Evolutionary conservation across 30 jellyfish, hydroid and myxozoan genomes (phyloP), one percentile per base, ranked within the genome.

Genomic region (Aurelia coerulea): DNA sequence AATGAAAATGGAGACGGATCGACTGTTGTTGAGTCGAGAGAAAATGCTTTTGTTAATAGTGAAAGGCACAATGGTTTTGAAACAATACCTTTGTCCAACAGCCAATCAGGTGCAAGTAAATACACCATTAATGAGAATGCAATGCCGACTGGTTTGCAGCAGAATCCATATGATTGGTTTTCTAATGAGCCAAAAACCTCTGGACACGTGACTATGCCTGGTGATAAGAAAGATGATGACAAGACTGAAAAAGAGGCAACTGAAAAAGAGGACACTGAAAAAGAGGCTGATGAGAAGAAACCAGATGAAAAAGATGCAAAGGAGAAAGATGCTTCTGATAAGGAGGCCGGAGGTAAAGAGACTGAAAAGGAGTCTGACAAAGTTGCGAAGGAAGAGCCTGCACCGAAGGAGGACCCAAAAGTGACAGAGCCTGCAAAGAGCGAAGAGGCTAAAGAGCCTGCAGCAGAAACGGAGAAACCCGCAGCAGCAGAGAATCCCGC

Each of bases 151-250:
- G 80, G 51, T 49, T 53, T 78, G 10, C 72, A 60, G 32, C 71
- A 35, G 15, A 69, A 56, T 16, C 73, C 51, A 1, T 33, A 42
- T 39, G 86, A 72, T 4, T 59, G 65, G 76, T 18, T 62, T 75
- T 31, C 62, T 4, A 77, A 51, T 32, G 50, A 60, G 77, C 31
- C 16, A 56, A 7, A 11, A 11, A 50, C 64, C 14, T 46, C 56
- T 46, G 56, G 56, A 32, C 33, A 60, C 8, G 39, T 4, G 29
- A 35, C 62, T 10, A 4, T 19, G 51, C 3, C 92, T n/a, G 92
- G 81, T 19, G 72, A 66, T 15, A 83, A 71, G 71, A 83, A 73
- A 52, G 92, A 83, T 12, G 92, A 83, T 29, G 78, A 49, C 29
- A 68, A 68, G 53, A 39, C 84, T 1, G 86, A 59, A 29, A 65